Evolutionary conservation across 1,140 invertebrate genomes (phyloP).

Genomic region (Drosophila carrolli): DNA sequence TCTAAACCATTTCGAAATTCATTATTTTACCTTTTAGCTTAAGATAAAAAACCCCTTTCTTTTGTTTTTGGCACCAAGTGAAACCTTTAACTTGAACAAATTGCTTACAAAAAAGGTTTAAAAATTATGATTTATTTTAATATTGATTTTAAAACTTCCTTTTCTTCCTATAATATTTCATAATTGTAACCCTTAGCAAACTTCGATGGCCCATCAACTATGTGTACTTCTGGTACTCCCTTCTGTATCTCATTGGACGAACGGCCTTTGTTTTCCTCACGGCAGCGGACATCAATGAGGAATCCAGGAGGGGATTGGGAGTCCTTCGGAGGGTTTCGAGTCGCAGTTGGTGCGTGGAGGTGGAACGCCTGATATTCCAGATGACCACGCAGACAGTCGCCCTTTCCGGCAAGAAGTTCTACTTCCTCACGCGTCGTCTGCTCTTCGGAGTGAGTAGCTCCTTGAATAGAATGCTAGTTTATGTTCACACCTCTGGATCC

Average conservation of each 20-base stretch:
- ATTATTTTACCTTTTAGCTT: too few species aligned
- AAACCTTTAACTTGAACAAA: too few species aligned
- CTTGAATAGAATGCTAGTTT: conserved; percentile 40
- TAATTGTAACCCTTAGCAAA: conserved; percentile 45
- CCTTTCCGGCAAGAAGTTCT: conserved; percentile 88
- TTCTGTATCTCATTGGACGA: conserved; percentile 86
- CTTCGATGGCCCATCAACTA: conserved; percentile 85
- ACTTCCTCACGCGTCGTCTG: conserved; percentile 87
- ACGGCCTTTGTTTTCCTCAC: conserved; percentile 86
- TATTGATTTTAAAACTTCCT: too few species aligned
- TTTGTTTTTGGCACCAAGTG: too few species aligned
- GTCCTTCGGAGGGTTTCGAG: conserved; percentile 86
- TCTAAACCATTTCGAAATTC: too few species aligned
- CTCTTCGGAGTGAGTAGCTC: conserved; percentile 86
- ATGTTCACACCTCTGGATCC: conserved; percentile 4
- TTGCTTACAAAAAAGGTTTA: too few species aligned
- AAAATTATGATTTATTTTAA: too few species aligned
- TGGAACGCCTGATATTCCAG: conserved; percentile 78
- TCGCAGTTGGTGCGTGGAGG: conserved; percentile 86
- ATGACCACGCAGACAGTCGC: conserved; percentile 85
- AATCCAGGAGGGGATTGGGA: conserved; percentile 86
- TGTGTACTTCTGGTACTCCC: conserved; percentile 87
- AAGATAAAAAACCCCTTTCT: too few species aligned
- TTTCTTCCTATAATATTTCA: too few species aligned
- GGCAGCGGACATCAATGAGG: conserved; percentile 87